Evolutionary conservation across 2,797 vertebrate species (phyloP), one percentile per base, ranked within the genome.

Genomic region (Rhinoraja longicauda): DNA sequence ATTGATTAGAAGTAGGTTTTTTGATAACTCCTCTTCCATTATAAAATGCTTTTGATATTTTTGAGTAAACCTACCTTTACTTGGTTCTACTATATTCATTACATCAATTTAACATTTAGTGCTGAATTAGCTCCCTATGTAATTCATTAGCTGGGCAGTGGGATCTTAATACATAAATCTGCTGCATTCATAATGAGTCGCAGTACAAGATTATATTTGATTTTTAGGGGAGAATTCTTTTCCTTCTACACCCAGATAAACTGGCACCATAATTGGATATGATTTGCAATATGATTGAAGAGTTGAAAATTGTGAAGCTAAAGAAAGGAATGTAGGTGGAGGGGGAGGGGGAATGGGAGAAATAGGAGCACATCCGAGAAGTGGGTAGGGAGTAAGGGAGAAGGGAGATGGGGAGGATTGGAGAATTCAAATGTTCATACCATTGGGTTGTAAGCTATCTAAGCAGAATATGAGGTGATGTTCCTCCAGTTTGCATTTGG

Each of bases 171-270:
- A 45, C 32, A 59, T 59, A 59, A 84, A 84, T 29, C 53, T 59
- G 24, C 59, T 59, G 45, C 81, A 26, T 57, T 59, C 53, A 59
- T 59, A 84, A 84, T 29, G 81, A 84, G 57, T 59, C 13, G 2
- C 29, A 76, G n/a, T 76, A n/a, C 75, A 76, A 32, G 10, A n/a
- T 86, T 15, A 19, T n/a, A 59, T 10, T 62, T 62, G 26, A 62
- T 86, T 84, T 59, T 26, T 86, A 86, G 29, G 53, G 53, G 53
- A 84, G 82, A 84, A 84, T 84, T 57, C 62, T 84, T 62, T 53
- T 59, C 4, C 24, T 62, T 62, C 29, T 32, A 57, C 29, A n/a
- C 53, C 29, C 15, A 64, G 8, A 62, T 62, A 59, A n/a, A 62
- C 15, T 17, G 29, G 12, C 15, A 32, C 29, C 17, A 15, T 64